Evolutionary conservation across 2,113 vertebrate genomes (phyloP).

Genomic region (Mellivora capensis): DNA sequence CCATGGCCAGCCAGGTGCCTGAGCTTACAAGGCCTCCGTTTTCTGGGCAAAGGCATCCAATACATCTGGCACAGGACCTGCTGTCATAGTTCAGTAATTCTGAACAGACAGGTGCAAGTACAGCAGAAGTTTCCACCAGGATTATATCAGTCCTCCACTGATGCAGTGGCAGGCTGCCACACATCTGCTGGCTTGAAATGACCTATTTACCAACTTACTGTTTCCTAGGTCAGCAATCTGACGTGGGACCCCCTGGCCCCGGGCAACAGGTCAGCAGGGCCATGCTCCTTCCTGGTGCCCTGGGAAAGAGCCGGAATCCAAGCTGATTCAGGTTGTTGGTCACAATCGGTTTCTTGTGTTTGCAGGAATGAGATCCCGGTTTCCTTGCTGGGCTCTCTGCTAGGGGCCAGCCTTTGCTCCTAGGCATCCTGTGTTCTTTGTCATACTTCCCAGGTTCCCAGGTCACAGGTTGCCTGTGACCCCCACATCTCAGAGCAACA

Average conservation of each 20-base stretch:
- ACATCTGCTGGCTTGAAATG: not conserved
- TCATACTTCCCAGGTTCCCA: not conserved
- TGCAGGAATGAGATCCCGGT: not conserved
- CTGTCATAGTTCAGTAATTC: not conserved
- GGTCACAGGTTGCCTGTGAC: fast-evolving
- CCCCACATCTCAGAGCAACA: not conserved
- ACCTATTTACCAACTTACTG: not conserved
- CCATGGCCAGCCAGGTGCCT: not conserved
- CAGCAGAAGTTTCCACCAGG: not conserved
- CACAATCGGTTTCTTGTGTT: not conserved
- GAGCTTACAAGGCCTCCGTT: not conserved
- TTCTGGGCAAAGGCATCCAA: not conserved
- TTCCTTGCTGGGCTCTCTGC: not conserved
- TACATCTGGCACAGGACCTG: not conserved
- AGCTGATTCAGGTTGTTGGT: not conserved
- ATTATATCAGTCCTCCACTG: not conserved
- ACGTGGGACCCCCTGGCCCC: no score
- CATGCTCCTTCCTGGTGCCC: not conserved
- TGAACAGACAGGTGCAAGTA: not conserved
- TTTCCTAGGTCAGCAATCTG: not conserved
- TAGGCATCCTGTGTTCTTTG: not conserved
- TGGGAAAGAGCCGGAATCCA: not conserved
- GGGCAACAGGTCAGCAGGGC: not conserved
- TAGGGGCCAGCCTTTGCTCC: not conserved
- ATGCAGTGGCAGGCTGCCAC: not conserved